Conservation (phyloP, 2,113 vertebrate species). For the Dasyornis broadbenti region DNA sequence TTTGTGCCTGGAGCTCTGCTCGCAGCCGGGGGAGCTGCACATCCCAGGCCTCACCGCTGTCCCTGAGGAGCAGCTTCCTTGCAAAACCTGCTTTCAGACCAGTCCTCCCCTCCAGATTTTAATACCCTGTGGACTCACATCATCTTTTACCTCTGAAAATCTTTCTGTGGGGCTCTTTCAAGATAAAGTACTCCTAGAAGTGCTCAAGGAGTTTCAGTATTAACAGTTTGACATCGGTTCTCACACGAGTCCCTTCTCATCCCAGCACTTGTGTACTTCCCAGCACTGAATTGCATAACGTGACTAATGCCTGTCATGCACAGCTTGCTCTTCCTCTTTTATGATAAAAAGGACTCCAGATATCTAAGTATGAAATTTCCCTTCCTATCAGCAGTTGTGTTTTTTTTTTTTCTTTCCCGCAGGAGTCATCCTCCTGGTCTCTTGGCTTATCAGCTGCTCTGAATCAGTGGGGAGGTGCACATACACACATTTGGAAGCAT, state of each 20-base stretch:
- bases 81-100: neutral
- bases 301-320: neutral
- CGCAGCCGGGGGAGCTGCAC: accelerated
- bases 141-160: neutral
- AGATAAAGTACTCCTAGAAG: neutral
- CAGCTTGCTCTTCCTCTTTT: neutral
- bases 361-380: neutral
- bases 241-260: neutral
- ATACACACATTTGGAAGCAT: neutral
- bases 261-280: neutral
- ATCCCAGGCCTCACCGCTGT: accelerated
- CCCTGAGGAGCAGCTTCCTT: neutral
- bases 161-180: neutral
- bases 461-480: neutral
- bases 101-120: neutral
- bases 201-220: neutral
- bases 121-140: neutral
- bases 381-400: neutral
- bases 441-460: neutral
- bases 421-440: neutral
- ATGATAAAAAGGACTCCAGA: neutral
- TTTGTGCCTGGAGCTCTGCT: neutral
- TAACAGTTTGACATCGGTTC: neutral
- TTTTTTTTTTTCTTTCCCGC: neutral
- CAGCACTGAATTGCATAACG: neutral